Conservation (phyloP, 2,797 vertebrate genomes). For the Pseudochaenichthys georgianus region DNA sequence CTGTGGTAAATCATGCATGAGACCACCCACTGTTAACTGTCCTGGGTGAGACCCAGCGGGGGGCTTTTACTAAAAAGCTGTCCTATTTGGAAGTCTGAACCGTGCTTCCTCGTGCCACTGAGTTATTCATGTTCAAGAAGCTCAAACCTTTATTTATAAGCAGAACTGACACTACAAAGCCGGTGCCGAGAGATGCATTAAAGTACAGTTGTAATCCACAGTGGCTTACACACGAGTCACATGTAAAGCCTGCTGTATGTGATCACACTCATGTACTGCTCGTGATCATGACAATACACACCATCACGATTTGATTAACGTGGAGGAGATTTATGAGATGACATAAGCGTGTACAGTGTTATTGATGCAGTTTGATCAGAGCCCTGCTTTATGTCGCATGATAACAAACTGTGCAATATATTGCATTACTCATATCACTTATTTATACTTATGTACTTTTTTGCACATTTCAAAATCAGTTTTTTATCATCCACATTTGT, state of each 20-base stretch:
- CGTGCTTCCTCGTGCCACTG: constrained; percentile 25
- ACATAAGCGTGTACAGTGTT: constrained; percentile 14
- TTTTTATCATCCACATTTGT: too few species aligned
- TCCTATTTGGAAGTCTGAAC: constrained; percentile 46
- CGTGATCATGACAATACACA: constrained; percentile 15
- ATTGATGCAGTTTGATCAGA: neutral
- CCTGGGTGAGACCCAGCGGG: constrained; percentile 44
- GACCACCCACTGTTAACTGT: constrained; percentile 55
- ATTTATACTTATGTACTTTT: too few species aligned
- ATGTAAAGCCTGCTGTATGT: neutral
- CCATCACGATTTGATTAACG: neutral
- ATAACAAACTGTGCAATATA: neutral
- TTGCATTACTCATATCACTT: too few species aligned
- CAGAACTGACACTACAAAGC: neutral
- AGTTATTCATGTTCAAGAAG: constrained; percentile 41
- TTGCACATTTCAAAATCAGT: too few species aligned
- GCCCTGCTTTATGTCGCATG: neutral
- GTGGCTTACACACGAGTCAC: constrained; percentile 20
- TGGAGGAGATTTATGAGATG: constrained; percentile 27
- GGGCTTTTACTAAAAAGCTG: constrained; percentile 41
- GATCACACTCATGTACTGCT: neutral
- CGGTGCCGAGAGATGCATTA: neutral
- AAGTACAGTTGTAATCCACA: neutral
- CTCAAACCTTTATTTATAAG: neutral
- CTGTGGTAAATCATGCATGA: constrained; percentile 41